Conservation (phyloP, 1,140 invertebrate species). For the Platyura marginata region DNA sequence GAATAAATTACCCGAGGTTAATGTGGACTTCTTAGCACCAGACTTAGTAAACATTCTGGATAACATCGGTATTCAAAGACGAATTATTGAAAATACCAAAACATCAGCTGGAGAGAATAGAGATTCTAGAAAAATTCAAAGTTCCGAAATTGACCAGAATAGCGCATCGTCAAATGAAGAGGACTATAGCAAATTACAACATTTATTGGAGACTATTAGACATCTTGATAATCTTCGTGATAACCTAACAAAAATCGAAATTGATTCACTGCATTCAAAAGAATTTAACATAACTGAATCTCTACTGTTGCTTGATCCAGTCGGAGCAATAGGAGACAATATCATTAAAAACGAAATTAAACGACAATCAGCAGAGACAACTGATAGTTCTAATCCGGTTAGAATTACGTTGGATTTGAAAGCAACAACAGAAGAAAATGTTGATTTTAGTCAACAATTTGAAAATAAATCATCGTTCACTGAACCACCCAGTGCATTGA, state of each 20-base stretch:
- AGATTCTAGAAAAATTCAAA: no score
- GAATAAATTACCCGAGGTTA: conserved; percentile 2
- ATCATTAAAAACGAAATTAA: conserved; percentile 21
- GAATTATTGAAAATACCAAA: no score
- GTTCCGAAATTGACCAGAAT: no score
- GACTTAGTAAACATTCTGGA: conserved; percentile 8
- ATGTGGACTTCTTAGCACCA: conserved; percentile 7
- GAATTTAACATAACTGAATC: conserved; percentile 14
- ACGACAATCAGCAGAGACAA: conserved; percentile 12
- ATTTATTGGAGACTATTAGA: conserved; percentile 20
- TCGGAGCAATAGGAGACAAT: conserved; percentile 4
- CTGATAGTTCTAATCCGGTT: conserved; percentile 3
- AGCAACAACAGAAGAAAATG: conserved; percentile 8
- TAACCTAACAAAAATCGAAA: conserved; percentile 17
- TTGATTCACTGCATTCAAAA: conserved; percentile 14
- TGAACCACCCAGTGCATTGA: no score
- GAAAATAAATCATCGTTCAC: no score
- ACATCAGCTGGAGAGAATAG: no score
- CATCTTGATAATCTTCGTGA: conserved; percentile 24
- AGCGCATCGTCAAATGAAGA: no score
- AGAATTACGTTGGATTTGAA: neutral
- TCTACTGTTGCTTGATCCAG: no score
- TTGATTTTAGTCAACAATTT: neutral
- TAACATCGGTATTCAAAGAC: conserved; percentile 10
- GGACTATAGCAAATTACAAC: conserved; percentile 15